Evolutionary conservation across 2,797 vertebrate species (phyloP), one percentile per base, ranked within the genome.

Genomic region (Phoebastria nigripes): DNA sequence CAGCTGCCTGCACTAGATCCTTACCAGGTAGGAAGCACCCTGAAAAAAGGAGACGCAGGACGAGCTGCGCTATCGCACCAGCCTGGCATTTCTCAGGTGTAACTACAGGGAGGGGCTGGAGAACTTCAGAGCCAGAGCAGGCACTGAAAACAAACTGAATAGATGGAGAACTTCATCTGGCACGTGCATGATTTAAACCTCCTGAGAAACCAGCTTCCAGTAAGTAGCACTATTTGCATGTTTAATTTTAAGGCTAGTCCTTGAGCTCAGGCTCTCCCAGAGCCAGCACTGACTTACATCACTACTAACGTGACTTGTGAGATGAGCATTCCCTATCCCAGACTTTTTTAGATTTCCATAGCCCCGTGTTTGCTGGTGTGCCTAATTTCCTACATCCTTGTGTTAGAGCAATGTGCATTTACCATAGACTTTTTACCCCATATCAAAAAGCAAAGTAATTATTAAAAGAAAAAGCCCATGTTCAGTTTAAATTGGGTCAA

Each of bases 141-240:
- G 65, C n/a, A 4, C n/a, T 1, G 49, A 25, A 22, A 21, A 1
- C 20, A 9, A 41, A 9, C 4, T 0, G 16, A 44, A 9, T 0
- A 24, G 46, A 18, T 6, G 3, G 24, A 73, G 46, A 33, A 10
- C 24, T 12, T 7, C 31, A 25, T 8, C 4, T 11, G 29, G 15
- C 29, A 6, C 37, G 1, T 1, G 8, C 1, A 0, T 4, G 9
- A 15, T 4, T 6, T 29, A 35, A 39, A 8, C 31, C 18, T 46
- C 6, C 31, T 1, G 4, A 44, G 63, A n/a, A 52, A 37, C 5
- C 24, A 21, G 22, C 11, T 11, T 8, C 42, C 26, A 6, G 31
- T 1, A 8, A 24, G 9, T 0, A 10, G 12, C 41, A 5, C 44
- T 1, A 1, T 1, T 1, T 18, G 22, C 33, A 42, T 5, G 3